Conservation (phyloP, 2,113 vertebrate species). For the Nothoprocta perdicaria region DNA sequence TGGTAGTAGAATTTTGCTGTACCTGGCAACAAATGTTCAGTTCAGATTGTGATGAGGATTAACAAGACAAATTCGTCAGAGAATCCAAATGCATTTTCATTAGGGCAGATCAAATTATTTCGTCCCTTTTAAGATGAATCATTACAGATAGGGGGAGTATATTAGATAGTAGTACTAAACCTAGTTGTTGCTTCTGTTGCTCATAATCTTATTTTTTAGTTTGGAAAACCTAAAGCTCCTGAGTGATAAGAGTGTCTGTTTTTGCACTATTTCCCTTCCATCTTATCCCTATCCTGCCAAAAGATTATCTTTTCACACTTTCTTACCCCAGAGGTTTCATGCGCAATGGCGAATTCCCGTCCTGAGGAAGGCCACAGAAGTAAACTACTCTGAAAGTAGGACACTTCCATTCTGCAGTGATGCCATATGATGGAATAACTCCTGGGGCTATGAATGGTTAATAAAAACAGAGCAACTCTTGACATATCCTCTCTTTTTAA, state of each 20-base stretch:
- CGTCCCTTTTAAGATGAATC: neutral
- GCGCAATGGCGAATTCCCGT: neutral
- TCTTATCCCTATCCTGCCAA: neutral
- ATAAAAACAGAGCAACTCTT: neutral
- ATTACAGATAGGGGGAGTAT: neutral
- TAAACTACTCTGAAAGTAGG: neutral
- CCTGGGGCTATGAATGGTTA: neutral
- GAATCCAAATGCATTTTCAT: neutral
- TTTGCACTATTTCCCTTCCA: neutral
- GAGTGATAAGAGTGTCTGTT: accelerated
- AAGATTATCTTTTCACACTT: neutral
- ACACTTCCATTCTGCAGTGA: neutral
- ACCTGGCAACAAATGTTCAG: accelerated
- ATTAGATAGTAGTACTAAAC: neutral
- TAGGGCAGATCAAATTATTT: neutral
- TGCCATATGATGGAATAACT: neutral
- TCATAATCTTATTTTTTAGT: neutral
- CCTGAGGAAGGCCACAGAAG: neutral
- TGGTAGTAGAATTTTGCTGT: neutral
- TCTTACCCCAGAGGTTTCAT: neutral
- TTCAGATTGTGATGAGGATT: neutral
- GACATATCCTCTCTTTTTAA: neutral
- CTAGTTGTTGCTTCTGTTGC: neutral
- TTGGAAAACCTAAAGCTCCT: neutral
- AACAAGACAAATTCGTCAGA: neutral